Percentiles rank a stretch among this genome's conserved stretches.
These are phyloP conservation scores for Phrynosoma blainvillii DNA, from an alignment of 2,113 vertebrate genomes.

Conservation along the genomic window DNA sequence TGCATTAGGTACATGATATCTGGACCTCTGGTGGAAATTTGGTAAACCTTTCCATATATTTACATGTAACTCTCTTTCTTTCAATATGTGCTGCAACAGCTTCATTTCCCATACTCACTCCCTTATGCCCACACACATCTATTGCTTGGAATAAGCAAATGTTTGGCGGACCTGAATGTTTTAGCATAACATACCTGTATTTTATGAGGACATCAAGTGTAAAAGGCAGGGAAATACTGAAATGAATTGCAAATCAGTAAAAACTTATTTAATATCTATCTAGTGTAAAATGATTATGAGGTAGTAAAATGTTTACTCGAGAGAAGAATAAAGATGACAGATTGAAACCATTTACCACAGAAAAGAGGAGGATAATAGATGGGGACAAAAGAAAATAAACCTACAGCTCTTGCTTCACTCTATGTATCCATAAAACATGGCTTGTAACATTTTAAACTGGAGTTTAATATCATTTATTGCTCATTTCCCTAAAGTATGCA, in stretches of 20 bases:
- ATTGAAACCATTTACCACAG: slow-evolving; percentile 36
- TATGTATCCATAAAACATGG: slow-evolving; percentile 43
- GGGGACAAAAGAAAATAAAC: slow-evolving; percentile 39
- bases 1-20: not conserved
- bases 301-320: slow-evolving; percentile 46
- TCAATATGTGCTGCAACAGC: not conserved
- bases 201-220: slow-evolving; percentile 35
- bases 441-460: slow-evolving; percentile 44
- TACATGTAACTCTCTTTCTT: not conserved
- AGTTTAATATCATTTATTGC: slow-evolving; percentile 45
- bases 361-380: slow-evolving; percentile 13
- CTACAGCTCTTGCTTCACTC: slow-evolving; percentile 22
- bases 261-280: slow-evolving; percentile 48
- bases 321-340: slow-evolving; percentile 50
- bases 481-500: slow-evolving; percentile 32
- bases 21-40: not conserved
- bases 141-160: slow-evolving; percentile 12
- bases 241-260: slow-evolving; percentile 44
- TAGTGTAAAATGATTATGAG: slow-evolving; percentile 16
- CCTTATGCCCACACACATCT: not conserved
- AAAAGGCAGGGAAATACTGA: slow-evolving; percentile 45
- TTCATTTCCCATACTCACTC: not conserved
- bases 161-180: slow-evolving; percentile 2
- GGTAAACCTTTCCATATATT: slow-evolving; percentile 20
- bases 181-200: slow-evolving; percentile 31